phyloP scores from a whole-genome alignment of 2,888 invertebrate species.

The Phorcus lineatus region DNA sequence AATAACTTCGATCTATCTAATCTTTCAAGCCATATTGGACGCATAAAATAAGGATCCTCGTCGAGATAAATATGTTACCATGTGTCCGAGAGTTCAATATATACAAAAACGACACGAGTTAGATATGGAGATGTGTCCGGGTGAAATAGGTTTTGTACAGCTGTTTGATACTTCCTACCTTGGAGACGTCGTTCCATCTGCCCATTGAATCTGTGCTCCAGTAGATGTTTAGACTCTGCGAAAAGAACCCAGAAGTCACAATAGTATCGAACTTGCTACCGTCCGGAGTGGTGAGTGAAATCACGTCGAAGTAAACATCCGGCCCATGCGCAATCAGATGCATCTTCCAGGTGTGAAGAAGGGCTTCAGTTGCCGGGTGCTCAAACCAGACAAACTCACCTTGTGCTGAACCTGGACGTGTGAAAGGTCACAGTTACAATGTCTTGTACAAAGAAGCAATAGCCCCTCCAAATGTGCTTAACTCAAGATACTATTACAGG shows the following conservation, averaged over 20 bases:
- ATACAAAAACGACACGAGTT: too few species aligned
- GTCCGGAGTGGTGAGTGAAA: slow-evolving; percentile 43
- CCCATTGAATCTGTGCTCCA: slow-evolving; percentile 54
- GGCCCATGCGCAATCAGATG: slow-evolving; percentile 55
- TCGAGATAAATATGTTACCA: too few species aligned
- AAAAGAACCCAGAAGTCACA: slow-evolving; percentile 63
- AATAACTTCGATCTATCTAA: too few species aligned
- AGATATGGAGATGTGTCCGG: too few species aligned
- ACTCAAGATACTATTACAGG: too few species aligned
- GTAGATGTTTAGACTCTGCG: slow-evolving; percentile 53
- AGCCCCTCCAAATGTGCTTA: too few species aligned
- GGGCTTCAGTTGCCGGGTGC: slow-evolving; percentile 46
- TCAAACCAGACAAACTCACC: slow-evolving; percentile 62
- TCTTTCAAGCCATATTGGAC: too few species aligned
- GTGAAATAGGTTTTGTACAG: too few species aligned
- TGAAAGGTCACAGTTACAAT: neutral
- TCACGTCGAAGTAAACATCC: slow-evolving; percentile 51
- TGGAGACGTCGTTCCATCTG: slow-evolving; percentile 47
- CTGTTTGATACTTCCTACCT: slow-evolving; percentile 34
- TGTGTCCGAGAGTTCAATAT: too few species aligned
- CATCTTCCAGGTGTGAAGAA: slow-evolving; percentile 49
- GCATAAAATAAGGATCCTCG: too few species aligned
- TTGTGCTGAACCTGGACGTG: slow-evolving; percentile 40
- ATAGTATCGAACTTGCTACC: slow-evolving; percentile 49
- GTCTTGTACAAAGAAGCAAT: too few species aligned